phyloP scores from a whole-genome alignment of 2,797 vertebrate species.

The Betta splendens region DNA sequence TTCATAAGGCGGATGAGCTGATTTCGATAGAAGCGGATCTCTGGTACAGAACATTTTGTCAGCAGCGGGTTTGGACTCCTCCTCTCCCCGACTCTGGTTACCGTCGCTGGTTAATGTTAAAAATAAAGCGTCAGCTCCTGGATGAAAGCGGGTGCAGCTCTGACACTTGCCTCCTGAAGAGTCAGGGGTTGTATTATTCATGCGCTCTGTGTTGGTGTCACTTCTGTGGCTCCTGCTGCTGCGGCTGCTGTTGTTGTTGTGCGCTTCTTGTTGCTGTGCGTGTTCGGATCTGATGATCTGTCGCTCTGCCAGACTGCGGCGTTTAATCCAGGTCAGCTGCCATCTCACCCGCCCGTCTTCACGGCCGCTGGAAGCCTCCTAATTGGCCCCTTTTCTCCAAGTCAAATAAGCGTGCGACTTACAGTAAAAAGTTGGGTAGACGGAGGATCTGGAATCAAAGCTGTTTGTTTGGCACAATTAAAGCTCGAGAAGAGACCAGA shows the following conservation, averaged over 20 bases:
- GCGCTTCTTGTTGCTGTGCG: slow-evolving; percentile 43
- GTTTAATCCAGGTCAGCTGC: slow-evolving; percentile 71
- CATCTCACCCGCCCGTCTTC: slow-evolving; percentile 51
- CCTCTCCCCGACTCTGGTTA: slow-evolving; percentile 5
- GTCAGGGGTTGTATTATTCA: slow-evolving; percentile 61
- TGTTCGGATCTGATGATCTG: slow-evolving; percentile 56
- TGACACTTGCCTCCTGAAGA: slow-evolving; percentile 48
- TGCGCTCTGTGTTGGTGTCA: slow-evolving; percentile 45
- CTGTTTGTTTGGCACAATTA: slow-evolving; percentile 64
- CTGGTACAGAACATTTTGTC: neutral
- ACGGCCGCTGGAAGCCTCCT: slow-evolving; percentile 51
- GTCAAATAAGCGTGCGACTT: slow-evolving; percentile 39
- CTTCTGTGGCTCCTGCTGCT: slow-evolving; percentile 38
- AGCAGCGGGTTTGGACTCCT: neutral
- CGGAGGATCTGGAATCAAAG: slow-evolving; percentile 42
- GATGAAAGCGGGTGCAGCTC: slow-evolving; percentile 21
- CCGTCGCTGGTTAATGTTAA: slow-evolving; percentile 13
- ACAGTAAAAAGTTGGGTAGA: slow-evolving; percentile 45
- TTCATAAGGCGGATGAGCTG: neutral
- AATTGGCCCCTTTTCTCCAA: slow-evolving; percentile 53
- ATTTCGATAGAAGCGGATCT: neutral
- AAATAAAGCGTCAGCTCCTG: slow-evolving; percentile 23
- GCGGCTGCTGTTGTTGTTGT: no score
- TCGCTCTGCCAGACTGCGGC: slow-evolving; percentile 47
- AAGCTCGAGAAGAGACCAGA: slow-evolving; percentile 48